A percentile compares a stretch with the other conserved stretches of the same genome.
These are phyloP conservation scores for Gopherus evgoodei DNA, from an alignment of 2,113 vertebrate genomes.

Conservation along the genomic window DNA sequence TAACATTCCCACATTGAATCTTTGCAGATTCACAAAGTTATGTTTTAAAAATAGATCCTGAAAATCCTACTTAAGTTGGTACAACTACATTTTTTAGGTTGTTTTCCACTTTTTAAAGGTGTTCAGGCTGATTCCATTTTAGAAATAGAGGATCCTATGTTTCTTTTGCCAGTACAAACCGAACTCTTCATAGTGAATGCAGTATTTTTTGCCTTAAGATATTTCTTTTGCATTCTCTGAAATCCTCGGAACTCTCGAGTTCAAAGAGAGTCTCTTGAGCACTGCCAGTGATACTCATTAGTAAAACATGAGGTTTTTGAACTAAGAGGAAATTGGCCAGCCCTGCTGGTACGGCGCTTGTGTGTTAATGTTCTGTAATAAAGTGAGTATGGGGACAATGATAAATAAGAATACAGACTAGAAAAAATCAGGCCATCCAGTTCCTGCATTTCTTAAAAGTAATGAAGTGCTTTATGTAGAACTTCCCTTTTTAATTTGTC, in stretches of 20 bases:
- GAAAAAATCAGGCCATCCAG: neutral
- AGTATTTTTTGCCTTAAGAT: neutral
- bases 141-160: neutral
- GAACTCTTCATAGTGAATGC: neutral
- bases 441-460: neutral
- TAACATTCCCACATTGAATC: neutral
- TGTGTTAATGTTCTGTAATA: neutral
- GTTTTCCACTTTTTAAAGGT: neutral
- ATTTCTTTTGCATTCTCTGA: neutral
- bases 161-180: neutral
- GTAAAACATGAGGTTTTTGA: neutral
- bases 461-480: accelerated
- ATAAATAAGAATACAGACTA: neutral
- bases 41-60: neutral
- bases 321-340: neutral
- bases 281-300: neutral
- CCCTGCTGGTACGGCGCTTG: neutral
- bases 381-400: neutral
- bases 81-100: neutral
- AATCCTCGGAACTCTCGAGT: neutral
- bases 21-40: neutral
- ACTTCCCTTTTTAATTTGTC: neutral
- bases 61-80: neutral
- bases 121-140: neutral
- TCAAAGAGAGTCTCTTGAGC: neutral